A percentile compares a stretch with the other conserved stretches of the same genome.
These are phyloP conservation scores for Chionomys nivalis DNA, from an alignment of 2,113 vertebrate species.

Conservation along the genomic window DNA sequence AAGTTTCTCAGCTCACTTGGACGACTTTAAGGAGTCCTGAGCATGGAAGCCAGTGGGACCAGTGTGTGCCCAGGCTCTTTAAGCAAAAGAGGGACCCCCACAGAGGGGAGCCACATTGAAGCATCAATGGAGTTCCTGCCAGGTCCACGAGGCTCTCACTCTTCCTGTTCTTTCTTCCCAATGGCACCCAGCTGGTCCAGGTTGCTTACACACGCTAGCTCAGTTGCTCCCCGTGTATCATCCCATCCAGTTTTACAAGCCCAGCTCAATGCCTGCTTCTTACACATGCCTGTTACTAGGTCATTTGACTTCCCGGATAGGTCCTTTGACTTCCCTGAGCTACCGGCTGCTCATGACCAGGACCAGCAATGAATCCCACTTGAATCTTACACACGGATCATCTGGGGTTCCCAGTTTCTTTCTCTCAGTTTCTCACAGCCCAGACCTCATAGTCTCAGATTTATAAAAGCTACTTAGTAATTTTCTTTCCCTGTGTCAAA, in stretches of 20 bases:
- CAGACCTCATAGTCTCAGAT: neutral
- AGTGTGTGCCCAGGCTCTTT: neutral
- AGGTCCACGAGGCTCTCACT: neutral
- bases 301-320: neutral
- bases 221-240: neutral
- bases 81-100: neutral
- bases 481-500: neutral
- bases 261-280: neutral
- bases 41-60: neutral
- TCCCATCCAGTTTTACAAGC: neutral
- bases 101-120: neutral
- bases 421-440: neutral
- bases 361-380: neutral
- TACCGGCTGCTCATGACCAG: accelerated
- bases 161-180: neutral
- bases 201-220: neutral
- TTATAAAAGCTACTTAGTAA: neutral
- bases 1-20: neutral
- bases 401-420: neutral
- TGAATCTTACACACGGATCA: too few species aligned
- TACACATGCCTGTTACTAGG: accelerated
- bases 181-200: neutral
- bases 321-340: neutral
- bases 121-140: neutral
- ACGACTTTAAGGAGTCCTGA: neutral